phyloP scores from a whole-genome alignment of 2,797 vertebrate species.

The Trachops cirrhosus region DNA sequence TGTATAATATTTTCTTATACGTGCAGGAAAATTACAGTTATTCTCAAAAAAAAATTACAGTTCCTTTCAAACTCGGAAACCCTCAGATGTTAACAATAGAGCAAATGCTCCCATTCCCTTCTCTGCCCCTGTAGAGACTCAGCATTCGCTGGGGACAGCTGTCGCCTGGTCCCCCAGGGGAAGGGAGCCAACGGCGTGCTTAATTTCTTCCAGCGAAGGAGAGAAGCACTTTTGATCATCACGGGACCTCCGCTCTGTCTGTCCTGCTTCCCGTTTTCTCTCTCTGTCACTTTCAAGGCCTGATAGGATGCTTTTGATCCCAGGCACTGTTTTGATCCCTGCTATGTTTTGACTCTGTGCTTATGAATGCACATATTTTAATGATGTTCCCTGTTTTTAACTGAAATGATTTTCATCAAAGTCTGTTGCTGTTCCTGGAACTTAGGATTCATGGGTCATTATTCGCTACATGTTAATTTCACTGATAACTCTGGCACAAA shows the following conservation, averaged over 20 bases:
- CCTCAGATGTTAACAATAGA: background rate
- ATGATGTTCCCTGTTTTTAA: background rate
- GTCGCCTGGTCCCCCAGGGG: background rate
- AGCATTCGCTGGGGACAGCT: background rate
- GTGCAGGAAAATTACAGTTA: background rate
- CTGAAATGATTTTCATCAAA: background rate
- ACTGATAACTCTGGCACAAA: background rate
- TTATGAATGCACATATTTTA: conserved; percentile 11
- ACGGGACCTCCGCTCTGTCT: background rate
- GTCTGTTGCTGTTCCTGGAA: background rate
- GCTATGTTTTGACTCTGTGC: background rate
- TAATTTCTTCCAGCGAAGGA: background rate
- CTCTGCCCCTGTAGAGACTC: background rate
- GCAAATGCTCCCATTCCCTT: background rate
- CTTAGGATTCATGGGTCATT: background rate
- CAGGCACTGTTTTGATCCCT: background rate
- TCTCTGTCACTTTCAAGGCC: background rate
- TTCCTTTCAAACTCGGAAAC: background rate
- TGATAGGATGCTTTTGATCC: background rate
- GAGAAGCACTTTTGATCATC: background rate
- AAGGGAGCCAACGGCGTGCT: background rate
- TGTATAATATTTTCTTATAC: background rate
- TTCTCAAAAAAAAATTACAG: background rate
- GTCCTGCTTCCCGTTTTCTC: background rate
- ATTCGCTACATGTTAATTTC: background rate